These are phyloP conservation scores for Zapus hudsonius DNA, from an alignment of 2,113 vertebrate species.

Conservation along the genomic window DNA sequence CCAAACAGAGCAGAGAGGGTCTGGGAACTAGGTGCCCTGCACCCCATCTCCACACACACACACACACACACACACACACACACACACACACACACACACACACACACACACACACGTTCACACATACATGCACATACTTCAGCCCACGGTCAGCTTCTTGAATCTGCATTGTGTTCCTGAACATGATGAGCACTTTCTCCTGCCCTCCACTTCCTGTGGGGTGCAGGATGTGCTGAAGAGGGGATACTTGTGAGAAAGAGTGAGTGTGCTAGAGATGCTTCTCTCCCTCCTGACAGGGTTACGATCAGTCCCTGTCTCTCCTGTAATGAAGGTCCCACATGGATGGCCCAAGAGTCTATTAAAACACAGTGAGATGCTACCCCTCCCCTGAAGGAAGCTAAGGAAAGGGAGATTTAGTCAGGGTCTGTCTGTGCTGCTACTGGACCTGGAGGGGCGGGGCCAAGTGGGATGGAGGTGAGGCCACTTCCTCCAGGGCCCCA, in stretches of 20 bases:
- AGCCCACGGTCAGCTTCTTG: neutral
- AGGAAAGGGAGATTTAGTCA: slow-evolving; percentile 23
- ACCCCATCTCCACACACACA: too few species aligned
- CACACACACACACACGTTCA: rapidly evolving
- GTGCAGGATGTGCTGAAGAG: neutral
- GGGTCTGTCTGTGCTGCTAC: neutral
- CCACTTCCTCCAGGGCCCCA: too few species aligned
- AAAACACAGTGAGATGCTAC: slow-evolving; percentile 64
- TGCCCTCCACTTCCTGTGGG: neutral
- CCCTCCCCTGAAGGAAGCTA: slow-evolving; percentile 60
- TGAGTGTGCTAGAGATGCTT: slow-evolving; percentile 12
- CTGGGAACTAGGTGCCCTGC: neutral
- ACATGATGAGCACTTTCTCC: too few species aligned
- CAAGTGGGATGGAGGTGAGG: neutral
- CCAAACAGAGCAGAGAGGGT: neutral
- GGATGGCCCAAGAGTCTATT: slow-evolving; percentile 63
- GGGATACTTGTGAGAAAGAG: slow-evolving; percentile 30
- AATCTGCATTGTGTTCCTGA: neutral
- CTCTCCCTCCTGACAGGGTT: slow-evolving; percentile 55
- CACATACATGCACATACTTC: too few species aligned
- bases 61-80: neutral
- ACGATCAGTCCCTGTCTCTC: slow-evolving; percentile 51
- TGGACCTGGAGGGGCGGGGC: neutral
- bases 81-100: rapidly evolving
- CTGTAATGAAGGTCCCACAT: too few species aligned